phyloP scores from a whole-genome alignment of 2,888 invertebrate genomes.

The Sminthurinus aureus region DNA sequence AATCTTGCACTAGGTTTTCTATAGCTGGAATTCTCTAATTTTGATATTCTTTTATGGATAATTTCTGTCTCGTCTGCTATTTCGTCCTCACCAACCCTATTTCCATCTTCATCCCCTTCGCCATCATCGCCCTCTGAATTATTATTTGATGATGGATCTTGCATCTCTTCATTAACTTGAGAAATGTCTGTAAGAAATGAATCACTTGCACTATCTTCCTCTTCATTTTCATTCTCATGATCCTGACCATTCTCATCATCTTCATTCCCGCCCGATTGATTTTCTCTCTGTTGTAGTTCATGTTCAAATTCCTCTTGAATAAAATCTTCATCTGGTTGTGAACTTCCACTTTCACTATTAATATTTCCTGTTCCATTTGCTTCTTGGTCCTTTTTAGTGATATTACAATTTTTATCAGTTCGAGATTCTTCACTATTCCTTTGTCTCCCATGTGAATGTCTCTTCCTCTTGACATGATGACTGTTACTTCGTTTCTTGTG shows the following conservation, averaged over 20 bases:
- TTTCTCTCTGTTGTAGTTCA: background rate
- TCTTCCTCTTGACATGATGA: background rate
- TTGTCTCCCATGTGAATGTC: background rate
- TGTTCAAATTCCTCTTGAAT: conserved; percentile 10
- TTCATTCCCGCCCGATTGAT: background rate
- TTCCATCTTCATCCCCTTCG: background rate
- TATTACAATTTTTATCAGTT: too few relatives aligned
- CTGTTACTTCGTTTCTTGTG: background rate
- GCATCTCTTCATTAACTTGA: background rate
- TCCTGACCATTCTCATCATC: background rate
- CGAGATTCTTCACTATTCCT: too few relatives aligned
- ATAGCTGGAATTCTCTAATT: conserved; percentile 7
- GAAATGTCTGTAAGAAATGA: conserved; percentile 13
- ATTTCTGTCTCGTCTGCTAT: conserved; percentile 16
- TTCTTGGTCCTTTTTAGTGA: background rate
- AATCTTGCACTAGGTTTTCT: background rate
- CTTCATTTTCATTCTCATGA: background rate
- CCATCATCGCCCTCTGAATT: background rate
- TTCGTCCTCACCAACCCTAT: background rate
- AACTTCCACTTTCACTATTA: background rate
- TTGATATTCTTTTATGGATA: conserved; percentile 18
- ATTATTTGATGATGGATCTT: background rate
- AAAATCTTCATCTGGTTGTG: background rate
- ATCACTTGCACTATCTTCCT: conserved; percentile 14
- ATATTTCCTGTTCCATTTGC: background rate